Percentiles rank a stretch among this genome's conserved stretches.
phyloP scores from a whole-genome alignment of 1,140 invertebrate genomes.

The Psix sp. region DNA sequence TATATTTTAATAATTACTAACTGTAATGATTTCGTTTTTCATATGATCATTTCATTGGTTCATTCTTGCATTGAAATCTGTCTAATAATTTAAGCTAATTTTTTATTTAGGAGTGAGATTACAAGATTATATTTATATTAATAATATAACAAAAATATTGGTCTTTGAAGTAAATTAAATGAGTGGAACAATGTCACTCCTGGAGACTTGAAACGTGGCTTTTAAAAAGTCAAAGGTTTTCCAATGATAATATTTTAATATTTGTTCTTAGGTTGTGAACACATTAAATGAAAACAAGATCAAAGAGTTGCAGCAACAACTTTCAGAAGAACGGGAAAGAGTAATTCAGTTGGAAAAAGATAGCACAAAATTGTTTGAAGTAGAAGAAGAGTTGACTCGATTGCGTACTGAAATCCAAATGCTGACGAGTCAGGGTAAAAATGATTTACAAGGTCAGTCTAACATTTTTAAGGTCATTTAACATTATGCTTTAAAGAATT shows the following conservation, averaged over 20 bases:
- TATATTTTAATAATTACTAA: neutral
- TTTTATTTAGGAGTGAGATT: too few species aligned
- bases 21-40: too few species aligned
- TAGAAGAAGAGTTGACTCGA: conserved; percentile 77
- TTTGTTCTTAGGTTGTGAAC: conserved; percentile 71
- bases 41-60: too few species aligned
- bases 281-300: conserved; percentile 76
- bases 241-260: conserved; percentile 3
- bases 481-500: too few species aligned
- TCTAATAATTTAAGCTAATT: too few species aligned
- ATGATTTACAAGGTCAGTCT: conserved; percentile 49
- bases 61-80: too few species aligned
- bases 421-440: conserved; percentile 53
- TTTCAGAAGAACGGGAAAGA: conserved; percentile 75
- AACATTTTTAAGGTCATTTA: conserved; percentile 8
- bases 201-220: too few species aligned
- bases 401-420: conserved; percentile 69
- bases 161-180: too few species aligned
- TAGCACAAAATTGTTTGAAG: conserved; percentile 78
- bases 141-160: too few species aligned
- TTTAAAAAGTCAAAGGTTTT: too few species aligned
- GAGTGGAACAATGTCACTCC: too few species aligned
- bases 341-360: conserved; percentile 76
- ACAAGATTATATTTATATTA: too few species aligned
- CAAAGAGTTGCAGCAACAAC: conserved; percentile 77